These are phyloP conservation scores for Tenthredo livida DNA, from an alignment of 2,888 invertebrate species.

Conservation along the genomic window DNA sequence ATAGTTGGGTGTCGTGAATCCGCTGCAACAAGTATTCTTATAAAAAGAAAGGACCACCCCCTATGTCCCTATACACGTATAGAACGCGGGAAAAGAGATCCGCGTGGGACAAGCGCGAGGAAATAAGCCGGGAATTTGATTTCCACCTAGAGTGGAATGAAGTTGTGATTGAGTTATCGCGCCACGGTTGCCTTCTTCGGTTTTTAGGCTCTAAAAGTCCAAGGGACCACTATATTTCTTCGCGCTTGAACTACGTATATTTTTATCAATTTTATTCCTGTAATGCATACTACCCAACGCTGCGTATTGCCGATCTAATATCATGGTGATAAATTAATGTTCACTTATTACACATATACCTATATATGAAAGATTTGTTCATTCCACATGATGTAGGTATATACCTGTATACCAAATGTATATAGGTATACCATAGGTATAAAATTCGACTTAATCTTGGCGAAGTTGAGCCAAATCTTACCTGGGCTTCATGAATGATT, in stretches of 20 bases:
- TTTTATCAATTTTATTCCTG: neutral
- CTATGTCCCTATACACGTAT: neutral
- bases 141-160: conserved; percentile 22
- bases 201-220: neutral
- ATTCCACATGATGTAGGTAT: neutral
- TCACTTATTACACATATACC: neutral
- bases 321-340: neutral
- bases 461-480: neutral
- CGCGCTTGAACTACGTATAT: neutral
- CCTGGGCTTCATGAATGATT: neutral
- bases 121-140: conserved; percentile 37
- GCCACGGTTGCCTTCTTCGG: too few relatives aligned
- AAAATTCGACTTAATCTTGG: neutral
- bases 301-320: neutral
- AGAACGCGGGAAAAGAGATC: neutral
- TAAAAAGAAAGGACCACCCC: neutral
- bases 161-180: conserved; percentile 27
- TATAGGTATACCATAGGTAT: too few relatives aligned
- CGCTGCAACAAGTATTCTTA: neutral
- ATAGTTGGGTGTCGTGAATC: neutral
- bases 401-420: too few relatives aligned
- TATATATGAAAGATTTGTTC: neutral
- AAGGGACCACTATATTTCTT: neutral
- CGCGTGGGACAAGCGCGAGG: neutral
- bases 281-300: too few relatives aligned